Conservation (phyloP, 1,140 invertebrate species). For the Atopsyche davidsoni region DNA sequence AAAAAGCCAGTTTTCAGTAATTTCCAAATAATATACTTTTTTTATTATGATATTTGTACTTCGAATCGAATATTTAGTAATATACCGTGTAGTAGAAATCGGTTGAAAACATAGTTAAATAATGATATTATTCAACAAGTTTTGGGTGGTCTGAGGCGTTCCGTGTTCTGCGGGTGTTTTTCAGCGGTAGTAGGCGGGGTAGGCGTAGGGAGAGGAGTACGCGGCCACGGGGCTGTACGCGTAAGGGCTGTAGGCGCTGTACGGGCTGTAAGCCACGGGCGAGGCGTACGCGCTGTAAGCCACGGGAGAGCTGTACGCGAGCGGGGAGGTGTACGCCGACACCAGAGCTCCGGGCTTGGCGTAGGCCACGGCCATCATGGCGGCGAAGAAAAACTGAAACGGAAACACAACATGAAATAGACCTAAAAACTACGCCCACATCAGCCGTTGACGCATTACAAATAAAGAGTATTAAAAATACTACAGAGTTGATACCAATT, state of each 20-base stretch:
- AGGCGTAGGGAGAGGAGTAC: constrained; percentile 30
- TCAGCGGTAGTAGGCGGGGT: constrained; percentile 17
- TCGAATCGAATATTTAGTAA: no score
- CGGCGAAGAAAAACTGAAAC: constrained; percentile 48
- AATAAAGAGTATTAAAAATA: background rate
- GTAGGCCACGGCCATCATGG: constrained; percentile 45
- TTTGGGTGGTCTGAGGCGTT: no score
- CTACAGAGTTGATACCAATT: no score
- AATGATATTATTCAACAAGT: no score
- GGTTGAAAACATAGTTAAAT: no score
- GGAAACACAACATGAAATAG: background rate
- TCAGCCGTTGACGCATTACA: background rate
- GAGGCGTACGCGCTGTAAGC: constrained; percentile 34
- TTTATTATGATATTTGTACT: no score
- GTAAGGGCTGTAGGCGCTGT: constrained; percentile 37
- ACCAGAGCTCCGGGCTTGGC: constrained; percentile 41
- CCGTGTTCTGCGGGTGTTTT: background rate
- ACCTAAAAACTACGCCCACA: background rate
- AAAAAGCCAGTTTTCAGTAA: no score
- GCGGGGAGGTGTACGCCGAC: constrained; percentile 37
- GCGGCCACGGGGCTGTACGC: constrained; percentile 14
- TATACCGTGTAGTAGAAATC: no score
- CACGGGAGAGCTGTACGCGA: constrained; percentile 40
- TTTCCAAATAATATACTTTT: no score
- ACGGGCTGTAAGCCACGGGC: constrained; percentile 41